phyloP scores from a whole-genome alignment of 2,888 invertebrate genomes.

The Macrosoma leucophasiata region DNA sequence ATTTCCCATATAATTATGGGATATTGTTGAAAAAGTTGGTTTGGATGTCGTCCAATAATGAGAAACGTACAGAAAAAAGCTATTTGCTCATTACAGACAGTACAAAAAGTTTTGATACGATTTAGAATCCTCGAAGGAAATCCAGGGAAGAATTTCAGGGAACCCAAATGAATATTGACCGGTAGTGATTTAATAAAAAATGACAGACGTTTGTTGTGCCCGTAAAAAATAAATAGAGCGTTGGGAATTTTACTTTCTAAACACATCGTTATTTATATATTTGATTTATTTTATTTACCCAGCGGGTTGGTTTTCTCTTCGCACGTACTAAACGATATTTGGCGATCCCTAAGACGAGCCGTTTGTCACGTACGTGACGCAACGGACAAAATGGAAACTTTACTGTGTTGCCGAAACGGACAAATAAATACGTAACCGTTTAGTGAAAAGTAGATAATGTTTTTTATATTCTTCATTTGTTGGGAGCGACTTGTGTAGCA shows the following conservation, averaged over 20 bases:
- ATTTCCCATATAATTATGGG: too few relatives aligned
- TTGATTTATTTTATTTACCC: slow-evolving; percentile 75
- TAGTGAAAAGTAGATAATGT: slow-evolving; percentile 36
- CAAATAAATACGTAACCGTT: slow-evolving; percentile 65
- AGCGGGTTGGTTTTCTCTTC: slow-evolving; percentile 64
- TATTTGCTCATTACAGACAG: too few relatives aligned
- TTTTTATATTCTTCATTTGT: slow-evolving; percentile 7
- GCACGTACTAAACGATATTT: slow-evolving; percentile 76
- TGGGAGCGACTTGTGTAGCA: too few relatives aligned
- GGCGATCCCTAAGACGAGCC: slow-evolving; percentile 73
- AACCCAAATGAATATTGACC: too few relatives aligned
- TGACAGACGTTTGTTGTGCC: slow-evolving; percentile 30
- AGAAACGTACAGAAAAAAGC: too few relatives aligned
- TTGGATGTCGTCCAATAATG: too few relatives aligned
- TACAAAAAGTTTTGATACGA: too few relatives aligned
- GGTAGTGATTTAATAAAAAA: slow-evolving; percentile 17
- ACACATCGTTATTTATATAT: slow-evolving; percentile 67
- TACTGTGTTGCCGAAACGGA: slow-evolving; percentile 60
- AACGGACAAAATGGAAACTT: slow-evolving; percentile 66
- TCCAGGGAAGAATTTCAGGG: too few relatives aligned
- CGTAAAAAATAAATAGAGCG: slow-evolving; percentile 38
- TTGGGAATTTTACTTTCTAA: slow-evolving; percentile 49
- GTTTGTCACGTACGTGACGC: slow-evolving; percentile 74
- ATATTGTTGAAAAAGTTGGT: too few relatives aligned
- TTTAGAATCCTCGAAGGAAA: too few relatives aligned